Evolutionary conservation across 1,140 invertebrate genomes (phyloP).

Genomic region (Calephelis nemesis): DNA sequence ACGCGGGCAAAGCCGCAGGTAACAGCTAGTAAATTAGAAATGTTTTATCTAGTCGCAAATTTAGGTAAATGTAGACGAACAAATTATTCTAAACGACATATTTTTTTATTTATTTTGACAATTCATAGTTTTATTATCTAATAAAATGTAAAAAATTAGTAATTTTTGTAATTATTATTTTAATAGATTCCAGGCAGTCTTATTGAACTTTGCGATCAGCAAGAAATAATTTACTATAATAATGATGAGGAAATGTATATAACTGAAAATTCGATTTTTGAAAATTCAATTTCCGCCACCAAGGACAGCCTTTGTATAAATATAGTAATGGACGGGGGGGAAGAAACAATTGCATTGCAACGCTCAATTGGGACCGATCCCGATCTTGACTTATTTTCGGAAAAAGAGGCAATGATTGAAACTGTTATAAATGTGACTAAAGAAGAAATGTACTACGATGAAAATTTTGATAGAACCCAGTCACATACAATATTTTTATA

Average conservation of each 20-base stretch:
- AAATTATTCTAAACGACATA: too few relatives aligned
- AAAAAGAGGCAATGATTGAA: constrained; percentile 37
- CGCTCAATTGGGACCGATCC: constrained; percentile 51
- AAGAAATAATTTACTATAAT: constrained; percentile 11
- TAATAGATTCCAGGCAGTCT: constrained; percentile 58
- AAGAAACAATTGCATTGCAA: constrained; percentile 53
- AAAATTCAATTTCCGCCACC: constrained; percentile 37
- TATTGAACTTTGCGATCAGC: constrained; percentile 44
- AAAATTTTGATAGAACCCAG: constrained; percentile 29
- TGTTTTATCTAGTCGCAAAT: too few relatives aligned
- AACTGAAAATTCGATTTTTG: constrained; percentile 9
- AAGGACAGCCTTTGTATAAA: constrained; percentile 51
- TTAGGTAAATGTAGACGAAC: too few relatives aligned
- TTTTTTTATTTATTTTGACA: too few relatives aligned
- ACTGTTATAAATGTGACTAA: constrained; percentile 43
- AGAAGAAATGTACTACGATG: constrained; percentile 36
- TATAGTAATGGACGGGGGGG: constrained; percentile 48
- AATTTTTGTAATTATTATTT: not conserved
- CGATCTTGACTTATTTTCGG: constrained; percentile 30
- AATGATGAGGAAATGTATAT: constrained; percentile 15
- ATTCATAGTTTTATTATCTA: too few relatives aligned
- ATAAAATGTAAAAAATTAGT: too few relatives aligned
- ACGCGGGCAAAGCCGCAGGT: too few relatives aligned
- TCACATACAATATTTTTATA: constrained; percentile 58
- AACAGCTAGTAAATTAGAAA: too few relatives aligned